A percentile compares a stretch with the other conserved stretches of the same genome.
phyloP scores from a whole-genome alignment of 2,888 invertebrate genomes.

The Polyploca ridens region DNA sequence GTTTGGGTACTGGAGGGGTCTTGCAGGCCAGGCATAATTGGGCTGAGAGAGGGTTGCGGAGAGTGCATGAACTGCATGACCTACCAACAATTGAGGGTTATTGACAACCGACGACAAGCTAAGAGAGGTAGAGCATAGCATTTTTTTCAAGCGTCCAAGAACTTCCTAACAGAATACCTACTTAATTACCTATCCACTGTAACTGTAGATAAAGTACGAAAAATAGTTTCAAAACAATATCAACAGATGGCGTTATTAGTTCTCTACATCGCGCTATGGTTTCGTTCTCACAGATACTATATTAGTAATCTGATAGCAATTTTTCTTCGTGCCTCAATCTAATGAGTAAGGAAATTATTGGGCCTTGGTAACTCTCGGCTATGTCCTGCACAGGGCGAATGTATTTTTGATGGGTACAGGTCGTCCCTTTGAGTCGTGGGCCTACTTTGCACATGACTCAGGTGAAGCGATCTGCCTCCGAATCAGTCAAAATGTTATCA shows the following conservation, averaged over 20 bases:
- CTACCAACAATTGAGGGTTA: conserved; percentile 45
- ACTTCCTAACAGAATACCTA: too few species aligned
- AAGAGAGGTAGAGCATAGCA: too few species aligned
- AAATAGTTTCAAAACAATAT: not conserved
- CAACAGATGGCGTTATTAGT: conserved; percentile 48
- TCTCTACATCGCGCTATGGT: conserved; percentile 46
- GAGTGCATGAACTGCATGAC: conserved; percentile 91
- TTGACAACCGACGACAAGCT: too few species aligned
- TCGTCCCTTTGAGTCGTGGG: conserved; percentile 90
- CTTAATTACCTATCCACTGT: not conserved
- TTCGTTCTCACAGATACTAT: conserved; percentile 20
- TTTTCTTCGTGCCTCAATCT: conserved; percentile 93
- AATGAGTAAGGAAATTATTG: conserved; percentile 99
- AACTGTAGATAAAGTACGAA: too few species aligned
- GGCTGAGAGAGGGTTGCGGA: conserved; percentile 90
- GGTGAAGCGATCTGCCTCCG: conserved; percentile 93
- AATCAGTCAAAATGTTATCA: too few species aligned
- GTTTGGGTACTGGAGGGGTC: conserved; percentile 83
- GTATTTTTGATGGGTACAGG: conserved; percentile 93
- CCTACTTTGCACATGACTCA: conserved; percentile 90
- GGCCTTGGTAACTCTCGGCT: conserved; percentile 96
- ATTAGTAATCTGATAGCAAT: rapidly evolving
- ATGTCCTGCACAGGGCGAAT: conserved; percentile 84
- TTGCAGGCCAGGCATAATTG: conserved; percentile 91
- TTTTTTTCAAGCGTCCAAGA: too few species aligned